Base-by-base conservation (phyloP, 1,140 invertebrate genomes). In the Drosophila pruinosa region DNA sequence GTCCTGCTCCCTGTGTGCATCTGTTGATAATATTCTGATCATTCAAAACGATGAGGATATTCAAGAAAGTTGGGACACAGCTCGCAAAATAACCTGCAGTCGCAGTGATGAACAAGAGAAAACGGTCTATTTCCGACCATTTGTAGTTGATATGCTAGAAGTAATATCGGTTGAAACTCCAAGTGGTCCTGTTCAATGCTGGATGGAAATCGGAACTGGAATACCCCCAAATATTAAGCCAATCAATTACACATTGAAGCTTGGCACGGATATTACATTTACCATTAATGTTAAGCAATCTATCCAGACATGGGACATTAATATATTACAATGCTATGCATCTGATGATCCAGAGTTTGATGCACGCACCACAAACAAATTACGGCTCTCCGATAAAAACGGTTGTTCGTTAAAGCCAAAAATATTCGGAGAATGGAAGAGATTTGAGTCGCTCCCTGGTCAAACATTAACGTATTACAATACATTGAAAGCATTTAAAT, bases 171-270 rank as follows among this genome's bases (percentile, higher is more conserved):
- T 95, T 1, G 93, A 94, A 7, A 93, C 94, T 1, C 91, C 92
- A 0, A 92, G 92, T 17, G 93, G 94, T 2, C 93, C 93, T 2
- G 92, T 96, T 0, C 93, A 95, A 71, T 95, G 95, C 90, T 96
- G 95, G 95, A 96, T 96, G 95, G 95, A 95, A 69, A 95, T 96
- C 56, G 94, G 95, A 61, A 93, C 93, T 72, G 95, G 95, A 74
- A 90, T 93, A 53, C 95, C 93, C 81, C 95, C 95, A 34, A 94
- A 94, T 88, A 93, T 95, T 14, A 54, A 72, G 4, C 90, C 90
- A 5, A 81, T 91, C 19, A 52, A 72, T 21, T 68, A 72, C n/a
- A 76, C 94, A 1, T 93, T 96, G 5, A 94, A 94, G 88, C 95
- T 96, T 54, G 95, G 95, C 1, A 94, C 95, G 59, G 93, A 95